Evolutionary conservation across 2,888 invertebrate species (phyloP), one percentile per base, ranked within the genome.

Genomic region (Yponomeuta cagnagella): DNA sequence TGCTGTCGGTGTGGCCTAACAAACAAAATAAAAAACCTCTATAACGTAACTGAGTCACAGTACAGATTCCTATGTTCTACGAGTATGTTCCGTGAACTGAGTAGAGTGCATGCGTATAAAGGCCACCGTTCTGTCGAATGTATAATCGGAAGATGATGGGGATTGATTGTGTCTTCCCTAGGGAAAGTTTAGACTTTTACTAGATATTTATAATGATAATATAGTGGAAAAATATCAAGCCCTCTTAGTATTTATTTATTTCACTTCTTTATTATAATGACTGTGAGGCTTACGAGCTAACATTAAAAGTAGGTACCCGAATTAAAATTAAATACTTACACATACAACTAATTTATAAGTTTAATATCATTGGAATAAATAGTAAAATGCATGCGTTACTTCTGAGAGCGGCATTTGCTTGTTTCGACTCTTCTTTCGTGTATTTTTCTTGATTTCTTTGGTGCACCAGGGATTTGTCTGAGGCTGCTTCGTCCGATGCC

Each of bases 401-500:
- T 74, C 73, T 80, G 71, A 74, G 72, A 48, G 82, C 84, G 70
- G 72, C 77, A 70, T 79, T 85, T 2, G 72, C 66, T 31, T 79
- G 74, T 23, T 72, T 58, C 10, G 74, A 63, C 52, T 77, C 74
- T 70, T 78, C 73, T 0, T 65, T 71, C 63, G 48, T 69, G 48
- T 64, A 70, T 71, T 69, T 31, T 67, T 48, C 70, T 69, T 71
- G 69, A 43, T 23, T 58, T 64, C 69, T 70, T 71, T 66, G 64
- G 64, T 72, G 71, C 43, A n/a, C 33, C 71, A 52, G 52, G 12
- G 15, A 58, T n/a, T 70, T 48, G 3, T 65, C 70, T n/a, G 90
- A 86, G 70, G 83, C 82, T 0, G 86, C 91, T 76, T 91, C 88
- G 77, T 90, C 91, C 0, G 90, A 86, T 0, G 91, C 87, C 91